Evolutionary conservation across 2,888 invertebrate genomes (phyloP), one percentile per base, ranked within the genome.

Genomic region (Himalopsyche kuldschensis): DNA sequence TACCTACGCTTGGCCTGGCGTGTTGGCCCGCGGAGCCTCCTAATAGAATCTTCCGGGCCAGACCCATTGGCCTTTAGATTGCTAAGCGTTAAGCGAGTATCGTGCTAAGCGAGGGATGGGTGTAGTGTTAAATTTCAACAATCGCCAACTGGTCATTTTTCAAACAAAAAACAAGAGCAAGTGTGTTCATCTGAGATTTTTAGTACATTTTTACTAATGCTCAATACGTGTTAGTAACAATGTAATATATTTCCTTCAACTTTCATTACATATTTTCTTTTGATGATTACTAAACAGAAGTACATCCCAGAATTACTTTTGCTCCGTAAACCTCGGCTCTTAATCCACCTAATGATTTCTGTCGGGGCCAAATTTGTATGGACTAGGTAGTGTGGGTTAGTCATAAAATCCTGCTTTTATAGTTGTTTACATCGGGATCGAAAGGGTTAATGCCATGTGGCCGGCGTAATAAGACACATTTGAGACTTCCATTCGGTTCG

Each of bases 371-470:
- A 55, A 83, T 83, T 83, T 80, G 83, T 83, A 83, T 77, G 78
- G 31, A 24, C 6, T 20, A 32, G 31, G 75, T 47, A 84, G 84
- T 78, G 81, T 78, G 81, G 32, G 81, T n/a, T 24, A 78, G 48
- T 78, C 84, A 81, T 84, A 84, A 84, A 81, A 48, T 35, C 41
- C 78, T 75, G 15, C 84, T 81, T 63, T 83, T 84, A 76, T 81
- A 81, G 81, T 81, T 84, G 84, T 81, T 84, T 84, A 81, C 83
- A 80, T 83, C 80, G 83, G 63, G 76, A 77, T 80, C 77, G 78
- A 63, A 31, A 77, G 79, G 69, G 69, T 79, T 79, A 75, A 79
- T 79, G 79, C 75, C 82, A 69, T 32, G 82, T 78, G 77, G 63
- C 82, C 80, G 31, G 69, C 69, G 80, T 35, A 69, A 63, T 69